Percentiles rank a stretch among this genome's conserved stretches.
Conservation (phyloP, 2,888 invertebrate genomes). For the Phrixothrix hirtus region DNA sequence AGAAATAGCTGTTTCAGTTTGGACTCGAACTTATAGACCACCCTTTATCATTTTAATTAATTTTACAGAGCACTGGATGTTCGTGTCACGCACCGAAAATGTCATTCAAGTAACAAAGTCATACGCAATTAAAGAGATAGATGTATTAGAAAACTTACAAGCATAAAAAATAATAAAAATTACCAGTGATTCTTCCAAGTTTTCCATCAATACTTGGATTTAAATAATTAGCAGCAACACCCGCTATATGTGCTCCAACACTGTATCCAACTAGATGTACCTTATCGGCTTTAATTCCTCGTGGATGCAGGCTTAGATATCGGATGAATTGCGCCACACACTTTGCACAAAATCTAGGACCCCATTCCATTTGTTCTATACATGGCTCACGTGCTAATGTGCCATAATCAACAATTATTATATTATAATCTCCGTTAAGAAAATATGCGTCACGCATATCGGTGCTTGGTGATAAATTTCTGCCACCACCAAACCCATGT, state of each 20-base stretch:
- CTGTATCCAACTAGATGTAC: conserved; percentile 85
- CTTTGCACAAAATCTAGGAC: conserved; percentile 59
- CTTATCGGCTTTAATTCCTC: conserved; percentile 73
- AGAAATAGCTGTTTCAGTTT: no score
- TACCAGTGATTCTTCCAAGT: conserved; percentile 79
- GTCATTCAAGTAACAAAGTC: background rate
- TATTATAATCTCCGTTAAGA: conserved; percentile 77
- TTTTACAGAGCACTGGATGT: no score
- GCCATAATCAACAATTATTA: conserved; percentile 85
- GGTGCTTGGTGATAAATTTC: conserved; percentile 80
- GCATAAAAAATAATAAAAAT: no score
- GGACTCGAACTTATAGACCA: no score
- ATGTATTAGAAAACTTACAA: no score
- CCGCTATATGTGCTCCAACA: conserved; percentile 85
- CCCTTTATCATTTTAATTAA: no score
- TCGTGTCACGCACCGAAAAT: no score
- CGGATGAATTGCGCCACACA: conserved; percentile 82
- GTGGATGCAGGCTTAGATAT: conserved; percentile 77
- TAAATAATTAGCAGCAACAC: conserved; percentile 78
- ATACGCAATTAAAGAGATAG: no score
- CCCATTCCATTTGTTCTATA: conserved; percentile 63
- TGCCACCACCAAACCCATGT: conserved; percentile 88
- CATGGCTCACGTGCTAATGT: conserved; percentile 81
- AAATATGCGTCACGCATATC: conserved; percentile 85
- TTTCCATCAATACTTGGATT: conserved; percentile 75